Conservation (phyloP, 2,797 vertebrate species). For the Artibeus jamaicensis region DNA sequence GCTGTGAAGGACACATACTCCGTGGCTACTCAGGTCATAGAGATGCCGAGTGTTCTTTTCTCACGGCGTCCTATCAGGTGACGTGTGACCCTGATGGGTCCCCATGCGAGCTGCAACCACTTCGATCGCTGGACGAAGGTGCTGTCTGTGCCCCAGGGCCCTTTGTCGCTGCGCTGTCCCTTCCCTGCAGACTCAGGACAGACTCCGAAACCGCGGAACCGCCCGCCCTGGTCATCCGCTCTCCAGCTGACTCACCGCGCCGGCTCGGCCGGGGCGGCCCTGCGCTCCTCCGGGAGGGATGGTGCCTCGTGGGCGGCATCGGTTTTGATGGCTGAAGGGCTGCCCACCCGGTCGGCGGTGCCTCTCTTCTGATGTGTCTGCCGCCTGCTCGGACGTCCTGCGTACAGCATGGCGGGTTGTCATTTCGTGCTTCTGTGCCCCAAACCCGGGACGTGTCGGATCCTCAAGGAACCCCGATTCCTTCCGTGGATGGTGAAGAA, state of each 20-base stretch:
- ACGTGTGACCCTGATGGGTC: fast-evolving
- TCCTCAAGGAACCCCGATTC: background rate
- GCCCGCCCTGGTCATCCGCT: background rate
- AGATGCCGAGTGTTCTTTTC: fast-evolving
- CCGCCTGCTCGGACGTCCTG: background rate
- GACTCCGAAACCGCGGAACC: background rate
- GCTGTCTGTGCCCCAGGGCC: background rate
- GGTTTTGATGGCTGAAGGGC: background rate
- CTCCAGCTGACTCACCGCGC: background rate
- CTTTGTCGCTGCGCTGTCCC: background rate
- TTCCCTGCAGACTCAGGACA: background rate
- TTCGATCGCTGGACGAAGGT: background rate
- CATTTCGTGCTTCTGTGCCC: background rate
- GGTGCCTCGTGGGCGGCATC: background rate
- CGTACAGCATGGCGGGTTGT: background rate
- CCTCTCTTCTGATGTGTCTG: background rate
- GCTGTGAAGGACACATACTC: background rate
- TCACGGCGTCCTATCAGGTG: background rate
- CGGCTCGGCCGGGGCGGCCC: too few relatives aligned
- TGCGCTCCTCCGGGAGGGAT: background rate
- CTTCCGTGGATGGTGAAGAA: background rate
- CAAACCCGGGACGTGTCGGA: background rate
- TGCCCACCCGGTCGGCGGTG: background rate
- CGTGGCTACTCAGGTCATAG: fast-evolving
- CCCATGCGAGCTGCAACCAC: background rate